Evolutionary conservation across 1,140 invertebrate genomes (phyloP).

Genomic region (Aphelenchoides fujianensis): DNA sequence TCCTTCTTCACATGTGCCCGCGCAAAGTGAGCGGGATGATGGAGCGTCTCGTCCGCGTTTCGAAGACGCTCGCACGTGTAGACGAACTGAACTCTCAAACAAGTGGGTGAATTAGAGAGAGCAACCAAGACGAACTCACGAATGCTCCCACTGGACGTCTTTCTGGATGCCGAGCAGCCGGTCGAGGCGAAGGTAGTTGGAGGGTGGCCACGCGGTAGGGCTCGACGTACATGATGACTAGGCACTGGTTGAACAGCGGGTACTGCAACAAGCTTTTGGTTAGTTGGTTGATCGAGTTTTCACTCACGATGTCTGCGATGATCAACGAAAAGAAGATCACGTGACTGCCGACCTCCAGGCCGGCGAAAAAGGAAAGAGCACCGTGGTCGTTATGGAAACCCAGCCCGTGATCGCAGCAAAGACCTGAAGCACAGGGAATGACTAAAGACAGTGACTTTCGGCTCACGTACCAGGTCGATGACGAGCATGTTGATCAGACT

Average conservation of each 20-base stretch:
- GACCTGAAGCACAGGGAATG: no score
- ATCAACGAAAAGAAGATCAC: not conserved
- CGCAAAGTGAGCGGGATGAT: not conserved
- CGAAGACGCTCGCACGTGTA: not conserved
- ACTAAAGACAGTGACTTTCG: no score
- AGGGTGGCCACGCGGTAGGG: not conserved
- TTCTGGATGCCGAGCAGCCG: not conserved
- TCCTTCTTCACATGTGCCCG: no score
- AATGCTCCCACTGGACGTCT: not conserved
- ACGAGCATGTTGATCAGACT: slow-evolving; percentile 1
- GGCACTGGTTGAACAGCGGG: not conserved
- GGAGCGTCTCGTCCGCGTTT: not conserved
- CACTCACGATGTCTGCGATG: not conserved
- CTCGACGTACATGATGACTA: not conserved
- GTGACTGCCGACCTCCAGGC: not conserved
- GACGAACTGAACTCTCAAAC: not conserved
- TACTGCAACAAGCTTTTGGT: no score
- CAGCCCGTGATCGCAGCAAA: not conserved
- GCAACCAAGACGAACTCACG: no score
- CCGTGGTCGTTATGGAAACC: not conserved
- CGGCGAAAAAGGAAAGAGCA: not conserved
- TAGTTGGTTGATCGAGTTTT: no score
- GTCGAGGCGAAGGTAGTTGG: not conserved
- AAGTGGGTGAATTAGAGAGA: not conserved
- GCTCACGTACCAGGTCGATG: not conserved